Base-by-base conservation (phyloP, 2,113 vertebrate species). In the Petrocephalus zakoni region DNA sequence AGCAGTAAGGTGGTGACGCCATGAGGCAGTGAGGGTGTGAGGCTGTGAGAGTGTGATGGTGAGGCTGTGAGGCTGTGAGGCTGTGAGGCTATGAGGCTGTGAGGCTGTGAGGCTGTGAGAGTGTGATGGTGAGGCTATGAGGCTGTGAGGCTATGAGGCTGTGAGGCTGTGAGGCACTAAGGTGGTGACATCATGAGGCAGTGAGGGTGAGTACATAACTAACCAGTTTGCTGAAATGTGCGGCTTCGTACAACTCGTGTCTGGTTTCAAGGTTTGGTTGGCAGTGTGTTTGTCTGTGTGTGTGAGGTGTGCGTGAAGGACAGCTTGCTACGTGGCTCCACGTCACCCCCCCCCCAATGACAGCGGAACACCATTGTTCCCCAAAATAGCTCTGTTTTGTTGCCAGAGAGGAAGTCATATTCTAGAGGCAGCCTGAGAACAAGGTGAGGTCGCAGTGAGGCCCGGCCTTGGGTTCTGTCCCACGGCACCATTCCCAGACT, bases 351-450 rank as follows among this genome's bases (percentile, higher is more conserved):
- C 92, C 94, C 95, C 90, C 89, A 95, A 92, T 82, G n/a, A 90
- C 90, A 90, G 93, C 97, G 96, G 96, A 98, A 97, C 96, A 97
- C 95, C 96, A 97, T 97, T 98, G 97, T 98, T 93, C 94, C 95
- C 97, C 92, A 96, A 97, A 98, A 98, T 98, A 97, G 96, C 93
- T 94, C 94, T 94, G 94, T 96, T 97, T 95, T 95, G 94, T 97
- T 96, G 96, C 94, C 94, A 92, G 53, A 86, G 92, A 97, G 97
- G 97, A 98, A 98, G 97, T 96, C 94, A 96, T 97, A 95, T 95
- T 94, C 93, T 96, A 95, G 96, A 93, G 94, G 94, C 93, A 93
- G 94, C 91, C 94, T 96, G 96, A 96, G 96, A 97, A 96, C 90
- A 89, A 93, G 93, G 95, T 97, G 96, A 97, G 96, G 95, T 97